Base-by-base conservation (phyloP, 2,113 vertebrate genomes). In the Bos javanicus region DNA sequence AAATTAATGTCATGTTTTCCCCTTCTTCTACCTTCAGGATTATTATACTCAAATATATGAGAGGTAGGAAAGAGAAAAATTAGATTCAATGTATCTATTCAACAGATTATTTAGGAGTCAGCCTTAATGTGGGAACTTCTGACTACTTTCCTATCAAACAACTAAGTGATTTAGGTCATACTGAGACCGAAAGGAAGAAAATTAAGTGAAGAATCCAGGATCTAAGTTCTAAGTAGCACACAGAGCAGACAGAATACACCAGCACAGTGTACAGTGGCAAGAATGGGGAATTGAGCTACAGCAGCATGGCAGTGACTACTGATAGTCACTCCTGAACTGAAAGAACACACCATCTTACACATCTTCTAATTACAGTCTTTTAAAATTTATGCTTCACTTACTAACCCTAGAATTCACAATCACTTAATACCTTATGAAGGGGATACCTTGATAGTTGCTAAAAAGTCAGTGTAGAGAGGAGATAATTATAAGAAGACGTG, bases 211-310 rank as follows among this genome's bases (percentile, higher is more conserved):
- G 15, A 78, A 7, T 26, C 17, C 19, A 90, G n/a, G 26, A 46
- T 91, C n/a, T 87, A 84, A 80, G 86, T 90, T 89, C 59, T 87
- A 86, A 87, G 33, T n/a, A 64, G 28, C 17, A 43, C 3, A 26
- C 3, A 48, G 5, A 93, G 25, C 25, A 9, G 62, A 82, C 60
- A 43, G 30, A 54, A n/a, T 56, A 46, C 26, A 13, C 11, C 52
- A 59, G n/a, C 19, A 56, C 0, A 23, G 56, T 59, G 56, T 3
- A 8, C 30, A 78, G 76, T 1, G 7, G 12, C n/a, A 6, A 4
- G 33, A 30, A n/a, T 14, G 8, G 62, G 28, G 10, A 13, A 0
- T 0, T 4, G 14, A 78, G 12, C 11, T 11, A 48, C 0, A 25
- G 64, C 5, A 25, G 15, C 50, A 0, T 14, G 30, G 43, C 67